Evolutionary conservation across 2,113 vertebrate species (phyloP).

Genomic region (Chinchilla lanigera): DNA sequence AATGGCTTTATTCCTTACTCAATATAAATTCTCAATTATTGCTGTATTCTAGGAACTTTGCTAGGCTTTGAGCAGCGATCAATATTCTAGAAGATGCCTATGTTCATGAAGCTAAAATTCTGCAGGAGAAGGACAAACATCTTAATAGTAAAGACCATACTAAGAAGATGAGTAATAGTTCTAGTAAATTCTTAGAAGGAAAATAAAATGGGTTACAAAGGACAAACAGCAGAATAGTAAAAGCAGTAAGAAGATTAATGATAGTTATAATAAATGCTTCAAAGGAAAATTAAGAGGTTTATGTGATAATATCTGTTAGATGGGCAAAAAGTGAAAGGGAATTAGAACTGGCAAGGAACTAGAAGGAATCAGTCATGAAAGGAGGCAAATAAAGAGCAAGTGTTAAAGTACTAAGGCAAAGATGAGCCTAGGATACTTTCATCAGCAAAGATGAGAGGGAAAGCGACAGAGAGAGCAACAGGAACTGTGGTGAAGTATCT

Average conservation of each 20-base stretch:
- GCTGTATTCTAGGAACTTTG: not conserved
- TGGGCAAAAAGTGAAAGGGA: not conserved
- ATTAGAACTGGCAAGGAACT: not conserved
- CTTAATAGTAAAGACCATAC: not conserved
- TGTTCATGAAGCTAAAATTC: not conserved
- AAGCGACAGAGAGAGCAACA: not conserved
- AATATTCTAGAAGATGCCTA: not conserved
- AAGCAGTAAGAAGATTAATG: not conserved
- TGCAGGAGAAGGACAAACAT: not conserved
- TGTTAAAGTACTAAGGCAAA: not conserved
- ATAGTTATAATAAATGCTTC: not conserved
- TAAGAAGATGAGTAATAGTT: not conserved
- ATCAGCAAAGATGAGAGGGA: not conserved
- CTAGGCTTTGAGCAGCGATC: not conserved
- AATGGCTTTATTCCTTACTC: not conserved
- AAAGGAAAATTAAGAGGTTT: not conserved
- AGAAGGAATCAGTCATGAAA: not conserved
- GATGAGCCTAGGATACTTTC: not conserved
- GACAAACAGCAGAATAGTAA: not conserved
- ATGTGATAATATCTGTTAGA: not conserved
- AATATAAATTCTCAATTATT: not conserved
- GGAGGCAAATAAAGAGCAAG: not conserved
- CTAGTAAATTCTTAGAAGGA: not conserved
- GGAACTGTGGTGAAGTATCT: not conserved
- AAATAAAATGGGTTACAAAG: not conserved